Evolutionary conservation across 2,888 invertebrate species (phyloP), one percentile per base, ranked within the genome.

Genomic region (Mythimna ferrago): DNA sequence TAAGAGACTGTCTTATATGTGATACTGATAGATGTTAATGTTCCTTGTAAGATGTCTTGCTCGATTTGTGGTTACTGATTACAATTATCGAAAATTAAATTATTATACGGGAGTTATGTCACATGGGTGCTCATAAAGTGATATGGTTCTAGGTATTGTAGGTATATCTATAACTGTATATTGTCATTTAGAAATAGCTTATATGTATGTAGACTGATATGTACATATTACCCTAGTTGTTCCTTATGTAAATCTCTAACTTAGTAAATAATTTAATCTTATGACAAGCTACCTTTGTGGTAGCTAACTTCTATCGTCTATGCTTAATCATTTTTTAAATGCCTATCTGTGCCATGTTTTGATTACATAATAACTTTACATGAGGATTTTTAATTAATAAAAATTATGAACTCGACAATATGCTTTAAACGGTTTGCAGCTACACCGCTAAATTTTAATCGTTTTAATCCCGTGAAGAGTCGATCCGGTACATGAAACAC

Each of bases 1-100:
- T 89, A 90, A 86, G 91, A 92, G 93, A 93, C 93, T 93, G 93
- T 92, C 90, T 88, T 89, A 87, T 87, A 91, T 93, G 93, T 93
- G 93, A 93, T 93, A 93, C 90, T 90, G 90, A 89, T 92, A 89
- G 90, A 89, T 88, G 86, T 89, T 86, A 89, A 89, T 89, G 87
- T 90, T 89, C 84, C 89, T 89, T 88, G 83, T 83, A 85, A 83
- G 85, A 87, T 80, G 68, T 83, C 83, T 86, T 86, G 74, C 82
- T 86, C 54, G 72, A 60, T 84, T 76, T 80, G 73, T 76, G 60
- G 82, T 80, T 83, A 70, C 71, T 83, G 65, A 77, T 82, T 82
- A 81, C 81, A 76, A 82, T 76, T 63, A 76, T 84, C 84, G 71
- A 82, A 81, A 72, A 69, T 38, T 84, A 72, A 81, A 84, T 80